These are phyloP conservation scores for Porphyrio hochstetteri DNA, from an alignment of 2,113 vertebrate species.

Conservation along the genomic window DNA sequence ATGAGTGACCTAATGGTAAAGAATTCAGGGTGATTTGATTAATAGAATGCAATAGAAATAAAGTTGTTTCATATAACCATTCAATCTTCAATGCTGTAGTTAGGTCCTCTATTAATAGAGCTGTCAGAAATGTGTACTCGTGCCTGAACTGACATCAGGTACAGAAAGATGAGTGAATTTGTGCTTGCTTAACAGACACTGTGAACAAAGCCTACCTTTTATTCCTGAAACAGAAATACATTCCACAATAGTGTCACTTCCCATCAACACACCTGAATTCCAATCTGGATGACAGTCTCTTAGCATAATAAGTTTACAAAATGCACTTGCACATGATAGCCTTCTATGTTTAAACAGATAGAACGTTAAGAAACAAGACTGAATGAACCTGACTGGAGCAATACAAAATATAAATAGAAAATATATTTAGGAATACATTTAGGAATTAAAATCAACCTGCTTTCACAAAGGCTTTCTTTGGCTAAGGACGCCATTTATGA, in stretches of 20 bases:
- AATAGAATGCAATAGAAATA: constrained; percentile 26
- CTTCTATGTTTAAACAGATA: neutral
- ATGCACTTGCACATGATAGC: constrained; percentile 18
- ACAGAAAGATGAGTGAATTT: constrained; percentile 45
- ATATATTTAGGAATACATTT: neutral
- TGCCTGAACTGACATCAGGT: constrained; percentile 55
- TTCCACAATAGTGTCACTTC: constrained; percentile 51
- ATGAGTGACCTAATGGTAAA: neutral
- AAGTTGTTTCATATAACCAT: constrained; percentile 43
- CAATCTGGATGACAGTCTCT: constrained; percentile 45
- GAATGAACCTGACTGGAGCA: neutral
- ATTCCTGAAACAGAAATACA: constrained; percentile 45
- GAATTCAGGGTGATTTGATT: neutral
- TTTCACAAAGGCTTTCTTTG: neutral
- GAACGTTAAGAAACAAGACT: neutral
- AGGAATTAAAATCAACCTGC: neutral
- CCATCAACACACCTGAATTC: constrained; percentile 42
- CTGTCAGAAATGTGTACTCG: constrained; percentile 54
- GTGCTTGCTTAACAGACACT: constrained; percentile 15
- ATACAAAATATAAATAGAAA: constrained; percentile 1
- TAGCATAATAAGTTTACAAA: constrained; percentile 42
- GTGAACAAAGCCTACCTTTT: constrained; percentile 38
- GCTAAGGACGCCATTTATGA: neutral
- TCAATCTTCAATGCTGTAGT: constrained; percentile 30
- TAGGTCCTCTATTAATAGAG: constrained; percentile 68